These are phyloP conservation scores for Resseliella maxima DNA, from an alignment of 2,888 invertebrate species.

Conservation along the genomic window DNA sequence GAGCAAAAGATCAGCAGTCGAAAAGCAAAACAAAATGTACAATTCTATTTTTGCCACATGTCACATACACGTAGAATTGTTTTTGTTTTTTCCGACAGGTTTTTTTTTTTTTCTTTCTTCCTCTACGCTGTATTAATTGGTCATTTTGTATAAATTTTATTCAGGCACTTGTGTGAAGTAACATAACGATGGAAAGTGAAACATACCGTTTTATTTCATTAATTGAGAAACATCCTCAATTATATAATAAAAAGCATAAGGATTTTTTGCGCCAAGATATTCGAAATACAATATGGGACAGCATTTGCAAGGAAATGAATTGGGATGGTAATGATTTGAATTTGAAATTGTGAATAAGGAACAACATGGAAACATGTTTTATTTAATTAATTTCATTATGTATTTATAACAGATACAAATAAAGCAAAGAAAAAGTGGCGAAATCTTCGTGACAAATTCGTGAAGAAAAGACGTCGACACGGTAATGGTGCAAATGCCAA, in stretches of 20 bases:
- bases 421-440: constrained; percentile 32
- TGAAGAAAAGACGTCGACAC: constrained; percentile 18
- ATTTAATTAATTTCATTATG: neutral
- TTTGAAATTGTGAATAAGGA: neutral
- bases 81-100: constrained; percentile 51
- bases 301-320: constrained; percentile 46
- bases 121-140: constrained; percentile 33
- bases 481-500: neutral
- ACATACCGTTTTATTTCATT: constrained; percentile 33
- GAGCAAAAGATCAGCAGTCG: neutral
- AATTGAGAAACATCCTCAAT: constrained; percentile 49
- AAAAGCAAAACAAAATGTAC: neutral
- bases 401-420: constrained; percentile 3
- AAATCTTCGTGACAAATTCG: constrained; percentile 27
- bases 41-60: constrained; percentile 25
- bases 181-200: constrained; percentile 43
- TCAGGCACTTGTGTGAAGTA: constrained; percentile 18
- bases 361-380: neutral
- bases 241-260: constrained; percentile 45
- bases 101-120: neutral
- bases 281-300: constrained; percentile 37
- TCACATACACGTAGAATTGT: constrained; percentile 10
- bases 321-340: neutral
- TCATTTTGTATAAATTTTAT: neutral
- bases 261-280: constrained; percentile 49